Evolutionary conservation across 2,888 invertebrate genomes (phyloP).

Genomic region (Coleophora deauratella): DNA sequence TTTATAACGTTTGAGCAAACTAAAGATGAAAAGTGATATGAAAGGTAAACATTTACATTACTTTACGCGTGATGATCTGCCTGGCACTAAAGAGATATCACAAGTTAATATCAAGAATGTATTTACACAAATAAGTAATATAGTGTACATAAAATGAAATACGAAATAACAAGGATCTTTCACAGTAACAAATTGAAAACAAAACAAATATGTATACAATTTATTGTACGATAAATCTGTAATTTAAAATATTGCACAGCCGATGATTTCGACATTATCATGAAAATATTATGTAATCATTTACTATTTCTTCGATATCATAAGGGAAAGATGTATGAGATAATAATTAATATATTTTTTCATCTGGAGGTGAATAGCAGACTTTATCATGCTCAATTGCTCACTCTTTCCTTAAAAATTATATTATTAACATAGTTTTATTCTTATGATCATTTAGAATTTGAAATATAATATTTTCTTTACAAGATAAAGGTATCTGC

Average conservation of each 20-base stretch:
- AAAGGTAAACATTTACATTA: slow-evolving; percentile 20
- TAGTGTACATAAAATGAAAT: slow-evolving; percentile 9
- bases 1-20: too few species aligned
- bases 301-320: slow-evolving; percentile 16
- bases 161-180: slow-evolving; percentile 19
- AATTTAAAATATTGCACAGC: slow-evolving; percentile 32
- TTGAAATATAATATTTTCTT: slow-evolving; percentile 32
- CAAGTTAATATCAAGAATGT: slow-evolving; percentile 30
- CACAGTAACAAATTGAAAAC: slow-evolving; percentile 3
- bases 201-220: too few species aligned
- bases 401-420: slow-evolving; percentile 38
- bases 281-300: too few species aligned
- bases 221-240: background rate
- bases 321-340: too few species aligned
- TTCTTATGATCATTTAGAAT: slow-evolving; percentile 29
- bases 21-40: too few species aligned
- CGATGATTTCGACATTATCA: slow-evolving; percentile 22
- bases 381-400: slow-evolving; percentile 18
- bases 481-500: slow-evolving; percentile 19
- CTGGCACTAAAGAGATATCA: slow-evolving; percentile 36
- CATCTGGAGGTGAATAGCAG: slow-evolving; percentile 24
- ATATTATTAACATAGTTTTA: slow-evolving; percentile 7
- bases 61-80: slow-evolving; percentile 27
- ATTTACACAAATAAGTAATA: slow-evolving; percentile 11
- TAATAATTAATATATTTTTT: too few species aligned